A percentile compares a stretch with the other conserved stretches of the same genome.
Evolutionary conservation across 2,113 vertebrate species (phyloP).

Genomic region (Pycnonotus jocosus): DNA sequence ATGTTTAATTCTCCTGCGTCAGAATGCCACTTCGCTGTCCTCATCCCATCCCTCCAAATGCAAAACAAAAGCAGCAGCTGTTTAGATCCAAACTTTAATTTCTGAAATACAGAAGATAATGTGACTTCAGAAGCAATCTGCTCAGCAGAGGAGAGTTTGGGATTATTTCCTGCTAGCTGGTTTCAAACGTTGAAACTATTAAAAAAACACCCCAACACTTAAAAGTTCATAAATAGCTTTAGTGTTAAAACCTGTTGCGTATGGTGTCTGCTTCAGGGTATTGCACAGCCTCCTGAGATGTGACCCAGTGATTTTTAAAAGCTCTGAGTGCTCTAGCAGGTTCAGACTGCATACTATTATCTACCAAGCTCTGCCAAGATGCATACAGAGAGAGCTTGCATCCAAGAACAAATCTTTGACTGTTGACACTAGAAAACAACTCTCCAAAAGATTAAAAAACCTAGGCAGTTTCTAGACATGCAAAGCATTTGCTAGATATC

Average conservation of each 20-base stretch:
- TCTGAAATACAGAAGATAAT: neutral
- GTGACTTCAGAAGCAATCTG: neutral
- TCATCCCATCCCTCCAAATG: neutral
- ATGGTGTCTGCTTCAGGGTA: neutral
- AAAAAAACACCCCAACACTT: neutral
- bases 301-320: neutral
- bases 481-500: neutral
- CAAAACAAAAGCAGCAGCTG: neutral
- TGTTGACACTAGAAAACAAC: neutral
- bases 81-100: neutral
- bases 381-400: neutral
- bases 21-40: neutral
- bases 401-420: neutral
- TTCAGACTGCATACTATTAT: neutral
- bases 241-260: neutral
- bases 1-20: neutral
- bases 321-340: neutral
- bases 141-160: neutral
- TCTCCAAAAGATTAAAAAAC: neutral
- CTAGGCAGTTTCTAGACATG: neutral
- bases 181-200: neutral
- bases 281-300: neutral
- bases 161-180: neutral
- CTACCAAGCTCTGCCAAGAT: neutral
- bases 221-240: neutral